Conservation (phyloP, 1,140 invertebrate species). For the Pogonomyrmex californicus region DNA sequence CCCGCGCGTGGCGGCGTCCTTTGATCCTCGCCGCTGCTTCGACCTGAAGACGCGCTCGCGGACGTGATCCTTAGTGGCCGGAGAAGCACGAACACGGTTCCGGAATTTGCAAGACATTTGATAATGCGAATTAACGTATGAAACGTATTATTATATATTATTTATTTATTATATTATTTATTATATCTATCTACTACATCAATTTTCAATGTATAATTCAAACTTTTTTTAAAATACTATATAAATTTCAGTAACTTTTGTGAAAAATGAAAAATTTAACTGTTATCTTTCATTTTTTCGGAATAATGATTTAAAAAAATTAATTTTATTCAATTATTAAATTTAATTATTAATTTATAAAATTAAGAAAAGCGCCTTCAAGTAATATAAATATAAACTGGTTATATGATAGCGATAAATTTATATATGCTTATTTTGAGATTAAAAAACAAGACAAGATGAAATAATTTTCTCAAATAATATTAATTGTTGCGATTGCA, state of each 20-base stretch:
- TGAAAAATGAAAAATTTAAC: background rate
- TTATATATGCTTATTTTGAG: background rate
- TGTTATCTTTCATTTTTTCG: background rate
- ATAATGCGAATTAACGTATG: slow-evolving; percentile 17
- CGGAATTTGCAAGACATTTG: slow-evolving; percentile 15
- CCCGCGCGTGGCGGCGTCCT: slow-evolving; percentile 76
- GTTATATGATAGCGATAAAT: background rate
- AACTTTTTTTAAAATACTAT: too few relatives aligned
- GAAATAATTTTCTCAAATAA: background rate
- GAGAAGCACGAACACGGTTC: background rate
- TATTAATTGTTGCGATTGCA: background rate
- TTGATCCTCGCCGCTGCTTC: slow-evolving; percentile 74
- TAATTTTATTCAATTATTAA: too few relatives aligned
- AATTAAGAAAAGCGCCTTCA: background rate
- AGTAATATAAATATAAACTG: background rate
- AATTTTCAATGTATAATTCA: background rate
- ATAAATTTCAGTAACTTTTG: background rate
- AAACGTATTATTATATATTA: background rate
- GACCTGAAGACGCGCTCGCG: slow-evolving; percentile 45
- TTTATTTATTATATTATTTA: background rate
- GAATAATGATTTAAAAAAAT: background rate
- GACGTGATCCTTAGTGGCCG: slow-evolving; percentile 7
- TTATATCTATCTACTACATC: background rate
- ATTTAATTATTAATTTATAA: too few relatives aligned
- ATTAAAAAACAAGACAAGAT: background rate